Percentiles rank a stretch among this genome's conserved stretches.
Evolutionary conservation across 2,797 vertebrate genomes (phyloP).

Genomic region (Sphenopsis melanotis): DNA sequence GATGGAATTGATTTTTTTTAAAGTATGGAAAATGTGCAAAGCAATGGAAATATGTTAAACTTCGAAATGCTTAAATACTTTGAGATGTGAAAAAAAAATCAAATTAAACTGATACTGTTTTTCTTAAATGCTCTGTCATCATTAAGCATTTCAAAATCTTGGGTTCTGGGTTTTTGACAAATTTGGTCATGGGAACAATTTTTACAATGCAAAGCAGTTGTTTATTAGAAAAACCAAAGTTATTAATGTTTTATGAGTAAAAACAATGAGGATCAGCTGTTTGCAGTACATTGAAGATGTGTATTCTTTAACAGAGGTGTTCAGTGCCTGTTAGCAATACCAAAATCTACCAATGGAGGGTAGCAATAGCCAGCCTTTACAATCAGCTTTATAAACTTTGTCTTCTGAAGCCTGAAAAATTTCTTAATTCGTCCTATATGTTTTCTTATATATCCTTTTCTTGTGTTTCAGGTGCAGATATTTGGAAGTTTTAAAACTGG

Average conservation of each 20-base stretch:
- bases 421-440: not conserved
- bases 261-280: not conserved
- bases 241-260: not conserved
- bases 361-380: constrained; percentile 28
- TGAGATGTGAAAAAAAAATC: not conserved
- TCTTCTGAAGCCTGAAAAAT: not conserved
- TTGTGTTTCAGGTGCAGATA: constrained; percentile 88
- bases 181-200: not conserved
- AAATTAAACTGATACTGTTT: not conserved
- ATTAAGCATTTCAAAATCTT: not conserved
- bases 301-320: not conserved
- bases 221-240: not conserved
- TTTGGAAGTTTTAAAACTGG: constrained; percentile 99
- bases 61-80: not conserved
- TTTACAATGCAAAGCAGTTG: not conserved
- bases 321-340: constrained; percentile 9
- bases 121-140: not conserved
- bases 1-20: not conserved
- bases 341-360: constrained; percentile 61
- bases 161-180: not conserved
- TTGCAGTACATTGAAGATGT: not conserved
- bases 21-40: not conserved
- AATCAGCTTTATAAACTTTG: not conserved
- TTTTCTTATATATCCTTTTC: not conserved
- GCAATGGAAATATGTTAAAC: not conserved